Base-by-base conservation (phyloP, 2,797 vertebrate genomes). In the Furcifer pardalis region DNA sequence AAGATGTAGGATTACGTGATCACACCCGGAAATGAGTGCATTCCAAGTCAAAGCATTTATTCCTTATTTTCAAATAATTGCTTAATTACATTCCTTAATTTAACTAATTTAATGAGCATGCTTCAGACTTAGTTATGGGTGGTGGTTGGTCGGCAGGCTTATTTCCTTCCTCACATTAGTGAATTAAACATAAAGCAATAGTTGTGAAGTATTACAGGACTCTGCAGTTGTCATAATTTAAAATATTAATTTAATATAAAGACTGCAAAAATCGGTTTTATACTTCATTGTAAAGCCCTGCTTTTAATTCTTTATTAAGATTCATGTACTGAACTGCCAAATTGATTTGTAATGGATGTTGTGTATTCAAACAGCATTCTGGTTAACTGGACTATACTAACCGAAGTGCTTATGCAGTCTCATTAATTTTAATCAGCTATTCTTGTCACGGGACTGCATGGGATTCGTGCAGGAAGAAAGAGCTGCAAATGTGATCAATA, bases 341-440 rank as follows among this genome's bases (percentile, higher is more conserved):
- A 83, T 85, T 80, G 32, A 23, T 32, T 63, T 52, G 1, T 83
- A 84, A 80, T 49, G 62, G 86, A 69, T 6, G 86, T 82, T 89
- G 21, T 77, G 78, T 85, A 75, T 44, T 71, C 78, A 59, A 81
- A 46, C 75, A 78, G 32, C 68, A 89, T 91, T 62, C 82, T 84
- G 83, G 84, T 87, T 85, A 82, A 87, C 77, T 82, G 73, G 80
- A 56, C 75, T 74, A 87, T 87, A 60, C 73, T 44, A 92, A 82
- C 32, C 46, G 27, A 46, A 75, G 81, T 75, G 69, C 63, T 90
- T 40, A 32, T 68, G 78, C 83, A 89, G 74, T 83, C 65, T 91
- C 90, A 92, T 91, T 88, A 86, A 91, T 92, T 93, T 91, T 89
- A 92, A 90, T 91, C 88, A 84, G 77, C 77, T 71, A 17, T 88